These are phyloP conservation scores for Eolophus roseicapilla DNA, from an alignment of 2,113 vertebrate genomes.

Conservation along the genomic window DNA sequence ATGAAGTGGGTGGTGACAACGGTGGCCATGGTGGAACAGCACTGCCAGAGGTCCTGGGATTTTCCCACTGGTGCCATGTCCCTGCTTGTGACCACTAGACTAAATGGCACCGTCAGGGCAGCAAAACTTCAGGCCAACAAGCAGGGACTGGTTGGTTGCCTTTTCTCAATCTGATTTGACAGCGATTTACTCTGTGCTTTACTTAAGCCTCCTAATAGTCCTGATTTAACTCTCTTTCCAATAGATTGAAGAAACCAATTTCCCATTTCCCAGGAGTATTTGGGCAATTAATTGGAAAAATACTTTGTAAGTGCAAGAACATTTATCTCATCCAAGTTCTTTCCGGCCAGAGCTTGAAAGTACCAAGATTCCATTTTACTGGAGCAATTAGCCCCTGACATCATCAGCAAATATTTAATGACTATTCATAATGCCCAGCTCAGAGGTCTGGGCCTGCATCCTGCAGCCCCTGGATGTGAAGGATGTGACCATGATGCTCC, in stretches of 20 bases:
- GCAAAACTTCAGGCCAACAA: background rate
- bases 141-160: background rate
- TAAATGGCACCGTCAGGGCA: accelerated
- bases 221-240: background rate
- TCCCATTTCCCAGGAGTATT: background rate
- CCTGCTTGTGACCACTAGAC: background rate
- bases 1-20: accelerated
- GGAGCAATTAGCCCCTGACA: background rate
- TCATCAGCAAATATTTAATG: background rate
- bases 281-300: background rate
- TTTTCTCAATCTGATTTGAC: background rate
- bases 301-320: background rate
- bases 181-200: background rate
- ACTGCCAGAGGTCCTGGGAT: background rate
- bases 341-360: background rate
- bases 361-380: background rate
- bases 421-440: background rate
- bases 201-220: background rate
- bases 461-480: background rate
- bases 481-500: background rate
- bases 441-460: background rate
- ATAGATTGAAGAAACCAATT: background rate
- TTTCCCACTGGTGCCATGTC: accelerated
- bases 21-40: accelerated
- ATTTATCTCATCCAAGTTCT: background rate